Conservation (phyloP, 1,140 invertebrate genomes). For the Pseudobourletiella spinata region DNA sequence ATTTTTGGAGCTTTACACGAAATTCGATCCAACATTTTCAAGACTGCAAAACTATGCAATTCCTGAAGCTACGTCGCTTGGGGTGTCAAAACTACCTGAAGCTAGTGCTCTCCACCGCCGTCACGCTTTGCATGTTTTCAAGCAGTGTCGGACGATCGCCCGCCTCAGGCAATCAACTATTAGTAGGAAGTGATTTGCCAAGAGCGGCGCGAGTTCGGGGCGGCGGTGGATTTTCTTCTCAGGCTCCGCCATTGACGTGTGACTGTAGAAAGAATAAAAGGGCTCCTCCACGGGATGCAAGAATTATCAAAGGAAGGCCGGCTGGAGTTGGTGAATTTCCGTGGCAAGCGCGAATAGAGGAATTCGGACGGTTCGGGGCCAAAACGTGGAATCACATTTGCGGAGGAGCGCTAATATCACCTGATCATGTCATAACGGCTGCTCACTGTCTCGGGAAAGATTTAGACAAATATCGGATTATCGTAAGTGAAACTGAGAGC, state of each 20-base stretch:
- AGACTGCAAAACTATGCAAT: no score
- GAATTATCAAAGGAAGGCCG: background rate
- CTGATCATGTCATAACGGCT: constrained; percentile 20
- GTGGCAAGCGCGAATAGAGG: constrained; percentile 17
- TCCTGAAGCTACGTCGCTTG: no score
- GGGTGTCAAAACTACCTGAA: no score
- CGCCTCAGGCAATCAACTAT: no score
- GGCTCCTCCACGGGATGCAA: background rate
- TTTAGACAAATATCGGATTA: constrained; percentile 9
- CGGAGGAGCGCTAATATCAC: constrained; percentile 22
- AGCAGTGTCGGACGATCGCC: no score
- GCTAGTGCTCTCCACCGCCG: no score
- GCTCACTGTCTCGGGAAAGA: constrained; percentile 17
- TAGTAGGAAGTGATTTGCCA: no score
- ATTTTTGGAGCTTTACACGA: no score
- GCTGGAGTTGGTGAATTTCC: constrained; percentile 4
- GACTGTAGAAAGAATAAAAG: background rate
- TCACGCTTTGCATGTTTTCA: no score
- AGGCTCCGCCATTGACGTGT: background rate
- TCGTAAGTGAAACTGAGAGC: constrained; percentile 20
- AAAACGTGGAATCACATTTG: constrained; percentile 18
- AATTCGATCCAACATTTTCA: no score
- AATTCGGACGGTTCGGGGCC: background rate
- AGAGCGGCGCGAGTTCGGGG: background rate
- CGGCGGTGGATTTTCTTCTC: background rate